Evolutionary conservation across 2,797 vertebrate species (phyloP), one percentile per base, ranked within the genome.

Genomic region (Ptychadena robeensis): DNA sequence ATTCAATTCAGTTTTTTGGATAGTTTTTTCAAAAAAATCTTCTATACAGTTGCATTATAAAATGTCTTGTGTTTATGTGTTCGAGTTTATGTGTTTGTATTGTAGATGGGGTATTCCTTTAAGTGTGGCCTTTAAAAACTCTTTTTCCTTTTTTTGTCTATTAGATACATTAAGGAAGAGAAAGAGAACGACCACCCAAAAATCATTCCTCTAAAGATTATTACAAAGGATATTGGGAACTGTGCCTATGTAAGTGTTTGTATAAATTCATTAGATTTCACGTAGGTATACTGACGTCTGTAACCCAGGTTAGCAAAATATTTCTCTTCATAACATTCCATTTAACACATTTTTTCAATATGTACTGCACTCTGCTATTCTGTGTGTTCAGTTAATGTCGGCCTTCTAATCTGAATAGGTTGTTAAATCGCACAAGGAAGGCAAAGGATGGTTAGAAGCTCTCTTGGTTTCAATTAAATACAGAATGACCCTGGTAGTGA

Each of bases 111-210:
- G 15, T 48, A 15, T 18, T 18, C 32, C 14, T 38, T 74, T 65
- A 31, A 6, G 12, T 12, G 6, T 65, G 44, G 14, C 34, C 35
- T 12, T 31, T 61, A 10, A 2, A 64, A 64, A 31, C 63, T n/a
- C 57, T 22, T 69, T 31, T 38, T 59, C 25, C 25, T 61, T 91
- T 53, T 86, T 9, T 40, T 72, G 86, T 89, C 91, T 87, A 37
- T 87, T 87, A 99, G 97, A 89, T 94, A 90, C 87, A 96, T 98
- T 88, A 92, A 86, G 73, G 95, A 96, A 88, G 97, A 98, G 86
- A 98, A 98, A 88, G 96, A 96, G 78, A 97, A 94, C 80, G 96
- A 98, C 66, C 94, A 96, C 81, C 96, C 96, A 57, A 97, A 97
- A 91, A 96, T 90, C 79, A 94, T 98, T 80, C 96, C 96, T n/a